Evolutionary conservation across 2,888 invertebrate genomes (phyloP).

Genomic region (Nineta flava): DNA sequence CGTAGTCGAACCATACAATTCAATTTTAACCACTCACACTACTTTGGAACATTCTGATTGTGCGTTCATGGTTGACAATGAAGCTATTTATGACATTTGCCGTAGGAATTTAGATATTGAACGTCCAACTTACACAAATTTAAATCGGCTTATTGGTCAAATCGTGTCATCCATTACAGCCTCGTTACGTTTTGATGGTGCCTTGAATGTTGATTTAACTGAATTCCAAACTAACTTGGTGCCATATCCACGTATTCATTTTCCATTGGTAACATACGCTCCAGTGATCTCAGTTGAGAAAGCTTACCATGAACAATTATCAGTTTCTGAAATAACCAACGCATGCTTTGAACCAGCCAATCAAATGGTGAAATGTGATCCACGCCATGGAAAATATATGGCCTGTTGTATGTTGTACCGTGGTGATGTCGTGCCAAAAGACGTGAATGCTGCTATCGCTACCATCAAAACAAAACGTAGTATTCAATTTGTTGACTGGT

Average conservation of each 20-base stretch:
- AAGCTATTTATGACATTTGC: constrained; percentile 35
- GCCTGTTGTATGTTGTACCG: constrained; percentile 37
- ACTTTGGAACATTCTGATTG: constrained; percentile 43
- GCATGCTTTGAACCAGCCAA: constrained; percentile 45
- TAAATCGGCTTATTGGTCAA: constrained; percentile 41
- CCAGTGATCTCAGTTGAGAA: constrained; percentile 40
- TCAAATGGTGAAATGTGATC: constrained; percentile 41
- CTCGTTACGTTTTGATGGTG: constrained; percentile 40
- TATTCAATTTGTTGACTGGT: constrained; percentile 25
- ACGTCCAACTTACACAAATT: constrained; percentile 44
- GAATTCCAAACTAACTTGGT: constrained; percentile 42
- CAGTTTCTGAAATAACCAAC: constrained; percentile 40
- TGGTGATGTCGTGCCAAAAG: constrained; percentile 27
- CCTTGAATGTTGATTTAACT: constrained; percentile 40
- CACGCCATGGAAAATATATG: constrained; percentile 36
- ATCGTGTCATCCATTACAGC: constrained; percentile 40
- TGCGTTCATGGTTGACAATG: constrained; percentile 37
- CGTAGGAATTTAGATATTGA: constrained; percentile 41
- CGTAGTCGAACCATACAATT: constrained; percentile 44
- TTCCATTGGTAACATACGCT: constrained; percentile 38
- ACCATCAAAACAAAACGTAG: constrained; percentile 39
- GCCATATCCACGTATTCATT: constrained; percentile 45
- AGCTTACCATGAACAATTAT: constrained; percentile 38
- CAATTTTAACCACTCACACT: constrained; percentile 42
- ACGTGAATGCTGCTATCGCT: constrained; percentile 37